Evolutionary conservation across 2,113 vertebrate genomes (phyloP), one percentile per base, ranked within the genome.

Genomic region (Origma solitaria): DNA sequence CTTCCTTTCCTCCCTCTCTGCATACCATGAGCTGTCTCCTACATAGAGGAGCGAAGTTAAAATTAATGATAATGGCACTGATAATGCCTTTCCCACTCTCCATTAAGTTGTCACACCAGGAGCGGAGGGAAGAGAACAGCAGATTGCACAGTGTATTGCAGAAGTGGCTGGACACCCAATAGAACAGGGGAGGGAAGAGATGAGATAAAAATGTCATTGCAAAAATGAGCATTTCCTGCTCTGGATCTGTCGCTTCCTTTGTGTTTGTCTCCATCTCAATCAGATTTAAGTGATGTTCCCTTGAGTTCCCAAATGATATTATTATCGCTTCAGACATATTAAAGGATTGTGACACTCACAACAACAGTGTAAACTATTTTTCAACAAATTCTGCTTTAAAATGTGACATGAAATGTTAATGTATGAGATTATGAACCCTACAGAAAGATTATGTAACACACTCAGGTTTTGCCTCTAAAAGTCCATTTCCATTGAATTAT

Each of bases 401-500:
- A 95, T 66, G 31, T 23, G 38, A 37, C 75, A 92, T 53, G 35
- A 95, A 92, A 94, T 82, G 73, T 89, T 90, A 91, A 93, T 79
- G 62, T 23, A 64, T 27, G 79, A 97, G 68, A 96, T 50, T 28
- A 50, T 86, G 66, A 95, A 90, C 76, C 21, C 71, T 70, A 88
- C 66, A 62, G 89, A 96, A 95, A 92, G 71, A 94, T 93, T 95
- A 94, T 79, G 78, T 87, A 97, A 97, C 93, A 81, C 58, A 66
- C 77, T 97, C 90, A 90, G 69, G 77, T 92, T 95, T 83, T 96
- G 91, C 91, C 73, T 92, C 86, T 86, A 89, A 96, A 97, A 97
- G 96, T 96, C 89, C 77, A 97, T 98, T 97, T 96, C 83, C 92
- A 96, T 72, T 95, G 94, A 97, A 96, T 98, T 96, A 97, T 98